A percentile compares a stretch with the other conserved stretches of the same genome.
Conservation (phyloP, 2,888 invertebrate genomes). For the Epirrhoe tristata region DNA sequence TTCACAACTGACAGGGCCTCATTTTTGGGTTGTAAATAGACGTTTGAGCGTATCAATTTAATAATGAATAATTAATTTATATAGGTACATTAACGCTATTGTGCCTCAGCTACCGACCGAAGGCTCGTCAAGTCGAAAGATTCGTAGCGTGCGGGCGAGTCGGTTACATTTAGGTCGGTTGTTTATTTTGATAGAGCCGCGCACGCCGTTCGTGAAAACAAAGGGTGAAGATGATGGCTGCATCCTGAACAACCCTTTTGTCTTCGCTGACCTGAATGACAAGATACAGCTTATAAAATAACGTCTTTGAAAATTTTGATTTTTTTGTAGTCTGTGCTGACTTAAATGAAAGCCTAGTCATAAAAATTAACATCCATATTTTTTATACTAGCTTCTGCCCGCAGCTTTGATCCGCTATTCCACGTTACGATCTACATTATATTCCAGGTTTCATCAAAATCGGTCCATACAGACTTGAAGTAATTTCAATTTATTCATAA, state of each 20-base stretch:
- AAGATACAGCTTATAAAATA: conserved; percentile 30
- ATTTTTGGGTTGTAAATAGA: no score
- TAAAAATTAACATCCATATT: no score
- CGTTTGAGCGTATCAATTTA: no score
- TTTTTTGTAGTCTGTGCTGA: neutral
- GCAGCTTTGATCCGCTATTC: no score
- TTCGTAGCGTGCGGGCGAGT: conserved; percentile 69
- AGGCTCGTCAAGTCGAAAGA: conserved; percentile 62
- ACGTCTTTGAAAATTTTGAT: neutral
- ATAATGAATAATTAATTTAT: no score
- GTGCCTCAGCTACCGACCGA: conserved; percentile 47
- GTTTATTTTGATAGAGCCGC: conserved; percentile 79
- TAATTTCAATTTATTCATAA: no score
- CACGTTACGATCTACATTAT: no score
- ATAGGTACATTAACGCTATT: no score
- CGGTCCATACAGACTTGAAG: no score
- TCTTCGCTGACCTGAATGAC: conserved; percentile 45
- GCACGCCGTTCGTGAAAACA: conserved; percentile 70
- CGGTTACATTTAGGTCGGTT: conserved; percentile 76
- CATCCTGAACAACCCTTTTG: conserved; percentile 63
- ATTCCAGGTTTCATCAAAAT: no score
- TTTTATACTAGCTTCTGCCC: no score
- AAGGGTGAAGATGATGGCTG: conserved; percentile 67
- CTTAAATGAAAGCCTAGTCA: neutral
- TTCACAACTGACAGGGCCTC: no score